Percentiles rank a stretch among this genome's conserved stretches.
Conservation (phyloP, 2,888 invertebrate genomes). For the Drosophila anomalipes region DNA sequence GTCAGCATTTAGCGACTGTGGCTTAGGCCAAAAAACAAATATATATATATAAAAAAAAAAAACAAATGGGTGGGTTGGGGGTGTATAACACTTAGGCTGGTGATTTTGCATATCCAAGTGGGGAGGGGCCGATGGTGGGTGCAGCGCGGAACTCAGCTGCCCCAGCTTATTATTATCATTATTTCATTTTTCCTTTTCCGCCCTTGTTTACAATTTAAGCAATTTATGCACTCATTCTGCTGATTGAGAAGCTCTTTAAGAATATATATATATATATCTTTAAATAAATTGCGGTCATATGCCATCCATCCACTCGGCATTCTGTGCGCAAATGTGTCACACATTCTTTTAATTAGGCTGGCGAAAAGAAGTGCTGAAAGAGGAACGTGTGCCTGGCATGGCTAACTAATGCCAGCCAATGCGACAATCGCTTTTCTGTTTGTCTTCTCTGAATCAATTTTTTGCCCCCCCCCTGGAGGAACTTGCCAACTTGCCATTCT, state of each 20-base stretch:
- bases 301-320: not conserved
- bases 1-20: conserved; percentile 57
- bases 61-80: not conserved
- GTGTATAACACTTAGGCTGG: conserved; percentile 31
- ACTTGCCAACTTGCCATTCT: conserved; percentile 27
- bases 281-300: conserved; percentile 13
- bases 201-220: conserved; percentile 48
- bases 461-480: conserved; percentile 9
- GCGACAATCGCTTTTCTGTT: conserved; percentile 45
- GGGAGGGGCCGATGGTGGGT: not conserved
- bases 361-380: not conserved
- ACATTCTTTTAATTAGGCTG: conserved; percentile 58
- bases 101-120: conserved; percentile 32
- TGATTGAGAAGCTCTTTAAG: conserved; percentile 31
- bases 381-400: conserved; percentile 40
- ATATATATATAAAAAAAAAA: not conserved
- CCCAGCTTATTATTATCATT: conserved; percentile 49
- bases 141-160: conserved; percentile 18
- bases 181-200: conserved; percentile 9
- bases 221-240: conserved; percentile 29
- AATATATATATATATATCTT: conserved; percentile 4
- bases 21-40: conserved; percentile 40
- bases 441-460: conserved; percentile 25
- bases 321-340: conserved; percentile 15
- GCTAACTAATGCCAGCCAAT: conserved; percentile 52